Evolutionary conservation across 2,113 vertebrate species (phyloP).

Genomic region (Brachirus orientalis): DNA sequence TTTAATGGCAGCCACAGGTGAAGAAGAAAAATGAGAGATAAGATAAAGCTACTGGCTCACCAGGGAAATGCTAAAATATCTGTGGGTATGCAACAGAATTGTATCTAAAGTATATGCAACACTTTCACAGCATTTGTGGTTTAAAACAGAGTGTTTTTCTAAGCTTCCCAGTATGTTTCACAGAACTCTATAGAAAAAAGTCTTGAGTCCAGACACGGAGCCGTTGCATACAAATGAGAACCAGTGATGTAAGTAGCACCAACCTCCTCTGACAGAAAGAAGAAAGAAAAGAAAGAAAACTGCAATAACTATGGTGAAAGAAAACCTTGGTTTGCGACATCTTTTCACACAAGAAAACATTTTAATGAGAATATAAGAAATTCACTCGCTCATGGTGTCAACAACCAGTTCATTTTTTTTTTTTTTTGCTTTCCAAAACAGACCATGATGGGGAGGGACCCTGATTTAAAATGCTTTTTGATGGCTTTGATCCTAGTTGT

Average conservation of each 20-base stretch:
- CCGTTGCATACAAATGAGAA: too few species aligned
- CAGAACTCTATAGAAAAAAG: too few species aligned
- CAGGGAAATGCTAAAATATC: background rate
- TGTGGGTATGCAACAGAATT: background rate
- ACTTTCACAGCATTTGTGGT: background rate
- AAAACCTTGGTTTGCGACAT: slow-evolving; percentile 4
- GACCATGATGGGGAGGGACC: background rate
- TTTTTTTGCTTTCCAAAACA: slow-evolving; percentile 30
- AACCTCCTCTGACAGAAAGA: background rate
- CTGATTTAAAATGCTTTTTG: slow-evolving; percentile 50
- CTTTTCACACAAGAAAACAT: slow-evolving; percentile 14
- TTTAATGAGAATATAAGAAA: slow-evolving; percentile 11
- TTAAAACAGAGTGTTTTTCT: too few species aligned
- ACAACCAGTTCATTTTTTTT: slow-evolving; percentile 29
- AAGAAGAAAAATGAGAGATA: background rate
- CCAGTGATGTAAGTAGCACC: too few species aligned
- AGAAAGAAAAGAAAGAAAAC: slow-evolving; percentile 1
- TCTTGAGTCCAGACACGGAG: too few species aligned
- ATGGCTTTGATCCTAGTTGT: slow-evolving; percentile 50
- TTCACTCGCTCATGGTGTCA: slow-evolving; percentile 21
- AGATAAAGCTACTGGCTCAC: background rate
- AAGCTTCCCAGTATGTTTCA: slow-evolving; percentile 12
- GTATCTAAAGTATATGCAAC: background rate
- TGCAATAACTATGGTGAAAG: background rate
- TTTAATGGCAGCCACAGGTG: too few species aligned